These are phyloP conservation scores for Nasonia longicornis DNA, from an alignment of 1,140 invertebrate species.

Conservation along the genomic window DNA sequence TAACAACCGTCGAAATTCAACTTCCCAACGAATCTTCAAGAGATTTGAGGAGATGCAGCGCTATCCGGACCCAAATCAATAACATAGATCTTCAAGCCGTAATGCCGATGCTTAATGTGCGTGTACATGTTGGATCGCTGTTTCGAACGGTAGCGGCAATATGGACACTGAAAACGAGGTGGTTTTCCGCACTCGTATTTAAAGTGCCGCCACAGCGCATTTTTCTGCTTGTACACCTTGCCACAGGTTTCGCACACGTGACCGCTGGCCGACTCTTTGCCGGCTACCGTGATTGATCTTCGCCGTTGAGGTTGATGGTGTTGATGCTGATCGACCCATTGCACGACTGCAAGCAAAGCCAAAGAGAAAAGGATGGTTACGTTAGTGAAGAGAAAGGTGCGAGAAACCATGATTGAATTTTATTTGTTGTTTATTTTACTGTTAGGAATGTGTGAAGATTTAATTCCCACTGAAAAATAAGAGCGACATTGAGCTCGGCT, in stretches of 20 bases:
- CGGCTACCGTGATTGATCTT: not conserved
- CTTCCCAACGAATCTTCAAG: not conserved
- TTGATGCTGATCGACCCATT: constrained; percentile 38
- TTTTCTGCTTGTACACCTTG: constrained; percentile 68
- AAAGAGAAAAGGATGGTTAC: constrained; percentile 46
- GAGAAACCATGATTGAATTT: not conserved
- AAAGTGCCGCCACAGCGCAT: constrained; percentile 64
- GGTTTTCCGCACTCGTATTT: constrained; percentile 70
- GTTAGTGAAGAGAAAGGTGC: constrained; percentile 22
- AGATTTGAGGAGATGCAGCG: not conserved
- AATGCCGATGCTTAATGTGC: constrained; percentile 59
- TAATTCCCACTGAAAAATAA: not conserved
- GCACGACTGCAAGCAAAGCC: constrained; percentile 50
- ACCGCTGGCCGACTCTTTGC: constrained; percentile 26
- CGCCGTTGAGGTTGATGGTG: constrained; percentile 12
- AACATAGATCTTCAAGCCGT: constrained; percentile 49
- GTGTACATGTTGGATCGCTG: constrained; percentile 62
- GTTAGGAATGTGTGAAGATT: not conserved
- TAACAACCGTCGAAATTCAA: not conserved
- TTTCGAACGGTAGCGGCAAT: constrained; percentile 69
- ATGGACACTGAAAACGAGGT: constrained; percentile 72
- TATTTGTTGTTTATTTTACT: not conserved
- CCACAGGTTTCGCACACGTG: constrained; percentile 56
- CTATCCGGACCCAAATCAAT: constrained; percentile 46
- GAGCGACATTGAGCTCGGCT: not conserved